Percentiles rank a stretch among this genome's conserved stretches.
These are phyloP conservation scores for Equus quagga DNA, from an alignment of 2,113 vertebrate species.

Conservation along the genomic window DNA sequence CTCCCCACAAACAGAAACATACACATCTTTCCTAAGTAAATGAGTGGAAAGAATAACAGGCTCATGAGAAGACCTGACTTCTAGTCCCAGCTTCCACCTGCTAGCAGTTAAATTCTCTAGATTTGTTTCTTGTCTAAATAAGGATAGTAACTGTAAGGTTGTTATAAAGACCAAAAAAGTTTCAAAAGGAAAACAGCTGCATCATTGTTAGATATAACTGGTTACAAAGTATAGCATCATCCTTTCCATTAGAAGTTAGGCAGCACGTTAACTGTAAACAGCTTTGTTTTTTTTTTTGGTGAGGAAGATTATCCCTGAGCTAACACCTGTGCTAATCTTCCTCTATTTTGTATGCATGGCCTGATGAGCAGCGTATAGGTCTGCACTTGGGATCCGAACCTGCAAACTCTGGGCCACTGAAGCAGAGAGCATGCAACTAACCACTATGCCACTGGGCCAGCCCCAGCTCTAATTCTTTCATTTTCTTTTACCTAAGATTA, in stretches of 20 bases:
- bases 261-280: not conserved
- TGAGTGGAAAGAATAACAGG: not conserved
- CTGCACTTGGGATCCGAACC: too few relatives aligned
- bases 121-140: conserved; percentile 12
- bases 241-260: not conserved
- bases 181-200: not conserved
- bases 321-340: too few relatives aligned
- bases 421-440: too few relatives aligned
- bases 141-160: not conserved
- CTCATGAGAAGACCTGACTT: not conserved
- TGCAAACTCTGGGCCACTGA: too few relatives aligned
- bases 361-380: too few relatives aligned
- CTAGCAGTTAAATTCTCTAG: not conserved
- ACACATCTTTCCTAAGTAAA: not conserved
- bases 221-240: not conserved
- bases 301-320: too few relatives aligned
- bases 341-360: too few relatives aligned
- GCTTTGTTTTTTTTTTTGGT: too few relatives aligned
- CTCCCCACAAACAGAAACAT: not conserved
- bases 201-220: not conserved
- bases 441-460: too few relatives aligned
- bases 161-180: not conserved
- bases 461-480: not conserved
- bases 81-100: not conserved
- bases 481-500: not conserved